phyloP scores from a whole-genome alignment of 2,113 vertebrate genomes.

The Smithornis capensis region DNA sequence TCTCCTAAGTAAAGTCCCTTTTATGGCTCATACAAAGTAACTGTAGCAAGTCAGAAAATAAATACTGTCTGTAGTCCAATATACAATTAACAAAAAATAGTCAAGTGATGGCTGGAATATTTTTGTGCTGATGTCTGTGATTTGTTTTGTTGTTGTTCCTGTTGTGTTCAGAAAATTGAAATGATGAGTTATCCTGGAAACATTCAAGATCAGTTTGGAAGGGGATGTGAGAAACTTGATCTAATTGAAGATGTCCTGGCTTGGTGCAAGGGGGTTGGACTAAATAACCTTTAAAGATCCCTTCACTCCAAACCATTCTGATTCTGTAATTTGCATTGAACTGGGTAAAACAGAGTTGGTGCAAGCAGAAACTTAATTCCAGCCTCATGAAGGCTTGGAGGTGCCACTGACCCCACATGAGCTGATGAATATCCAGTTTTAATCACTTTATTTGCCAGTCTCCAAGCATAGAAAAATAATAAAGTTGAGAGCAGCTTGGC shows the following conservation, averaged over 20 bases:
- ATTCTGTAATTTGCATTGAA: not conserved
- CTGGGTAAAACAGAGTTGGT: not conserved
- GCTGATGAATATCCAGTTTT: not conserved
- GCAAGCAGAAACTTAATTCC: rapidly evolving
- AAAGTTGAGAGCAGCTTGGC: not conserved
- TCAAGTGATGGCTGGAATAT: not conserved
- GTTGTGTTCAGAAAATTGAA: not conserved
- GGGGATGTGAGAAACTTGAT: not conserved
- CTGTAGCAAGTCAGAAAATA: not conserved
- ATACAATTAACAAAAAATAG: not conserved
- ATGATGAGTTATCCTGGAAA: not conserved
- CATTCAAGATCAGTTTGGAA: not conserved
- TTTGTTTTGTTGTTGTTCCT: not conserved
- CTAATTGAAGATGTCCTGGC: not conserved
- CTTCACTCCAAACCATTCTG: not conserved
- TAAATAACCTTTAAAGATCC: not conserved
- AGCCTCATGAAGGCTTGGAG: not conserved
- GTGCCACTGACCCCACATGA: not conserved
- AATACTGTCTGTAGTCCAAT: not conserved
- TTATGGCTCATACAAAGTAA: not conserved
- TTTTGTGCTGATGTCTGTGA: not conserved
- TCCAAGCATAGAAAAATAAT: not conserved
- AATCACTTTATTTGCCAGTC: not conserved
- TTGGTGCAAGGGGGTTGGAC: not conserved
- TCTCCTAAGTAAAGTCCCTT: not conserved